Percentiles rank a stretch among this genome's conserved stretches.
These are phyloP conservation scores for Hydropsyche betteni DNA, from an alignment of 2,888 invertebrate genomes.

Conservation along the genomic window DNA sequence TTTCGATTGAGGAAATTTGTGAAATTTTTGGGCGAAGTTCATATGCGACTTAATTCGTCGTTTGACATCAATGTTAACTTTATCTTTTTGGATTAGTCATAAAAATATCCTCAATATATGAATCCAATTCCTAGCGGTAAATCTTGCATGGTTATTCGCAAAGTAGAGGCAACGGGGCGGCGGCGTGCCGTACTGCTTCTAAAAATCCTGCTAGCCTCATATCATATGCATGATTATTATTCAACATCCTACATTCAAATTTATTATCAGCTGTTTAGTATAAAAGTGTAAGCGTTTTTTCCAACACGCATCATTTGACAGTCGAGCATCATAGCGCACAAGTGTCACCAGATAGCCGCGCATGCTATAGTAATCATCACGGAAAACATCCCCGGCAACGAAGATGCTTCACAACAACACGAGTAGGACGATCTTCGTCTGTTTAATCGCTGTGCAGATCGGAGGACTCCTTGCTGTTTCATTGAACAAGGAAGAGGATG, in stretches of 20 bases:
- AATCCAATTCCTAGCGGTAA: conserved; percentile 28
- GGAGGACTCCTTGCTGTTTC: conserved; percentile 39
- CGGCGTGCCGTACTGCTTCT: conserved; percentile 52
- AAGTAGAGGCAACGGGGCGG: no score
- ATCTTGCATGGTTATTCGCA: not conserved
- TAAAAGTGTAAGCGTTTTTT: conserved; percentile 40
- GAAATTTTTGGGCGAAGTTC: no score
- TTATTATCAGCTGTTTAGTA: conserved; percentile 51
- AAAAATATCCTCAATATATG: conserved; percentile 20
- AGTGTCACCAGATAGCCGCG: conserved; percentile 1
- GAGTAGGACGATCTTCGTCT: conserved; percentile 32
- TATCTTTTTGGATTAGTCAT: conserved; percentile 7
- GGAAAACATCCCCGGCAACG: not conserved
- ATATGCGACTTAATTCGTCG: no score
- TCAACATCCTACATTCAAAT: conserved; percentile 54
- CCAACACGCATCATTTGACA: conserved; percentile 44
- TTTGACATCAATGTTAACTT: not conserved
- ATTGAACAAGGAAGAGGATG: conserved; percentile 27
- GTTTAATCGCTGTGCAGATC: conserved; percentile 43
- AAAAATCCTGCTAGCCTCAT: conserved; percentile 43
- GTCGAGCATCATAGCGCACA: conserved; percentile 31
- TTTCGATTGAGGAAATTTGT: no score
- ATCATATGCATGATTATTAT: conserved; percentile 27
- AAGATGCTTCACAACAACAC: conserved; percentile 42
- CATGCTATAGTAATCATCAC: conserved; percentile 1